phyloP scores from a whole-genome alignment of 2,888 invertebrate species.

The Leucophora obtusa region DNA sequence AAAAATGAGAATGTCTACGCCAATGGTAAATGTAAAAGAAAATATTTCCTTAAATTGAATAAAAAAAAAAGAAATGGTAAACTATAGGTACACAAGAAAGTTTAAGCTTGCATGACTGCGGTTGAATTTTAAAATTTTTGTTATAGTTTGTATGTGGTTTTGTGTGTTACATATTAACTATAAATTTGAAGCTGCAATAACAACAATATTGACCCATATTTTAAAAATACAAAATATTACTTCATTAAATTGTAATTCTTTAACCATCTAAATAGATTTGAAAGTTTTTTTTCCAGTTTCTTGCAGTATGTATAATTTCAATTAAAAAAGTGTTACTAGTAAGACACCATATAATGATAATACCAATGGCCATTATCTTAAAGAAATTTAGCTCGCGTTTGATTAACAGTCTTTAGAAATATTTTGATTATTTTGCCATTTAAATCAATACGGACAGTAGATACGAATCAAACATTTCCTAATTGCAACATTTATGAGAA shows the following conservation, averaged over 20 bases:
- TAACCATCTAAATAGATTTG: neutral
- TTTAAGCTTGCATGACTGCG: conserved; percentile 47
- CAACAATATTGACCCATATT: conserved; percentile 39
- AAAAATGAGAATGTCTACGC: no score
- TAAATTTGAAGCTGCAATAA: neutral
- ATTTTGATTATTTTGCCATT: conserved; percentile 21
- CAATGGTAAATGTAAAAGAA: conserved; percentile 9
- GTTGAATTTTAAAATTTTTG: conserved; percentile 21
- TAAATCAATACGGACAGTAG: conserved; percentile 15
- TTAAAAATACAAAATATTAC: neutral
- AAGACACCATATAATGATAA: conserved; percentile 18
- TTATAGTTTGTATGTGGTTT: conserved; percentile 34
- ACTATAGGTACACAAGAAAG: no score
- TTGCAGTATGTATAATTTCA: neutral
- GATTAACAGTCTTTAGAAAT: conserved; percentile 28
- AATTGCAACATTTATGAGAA: conserved; percentile 33
- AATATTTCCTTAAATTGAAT: conserved; percentile 1
- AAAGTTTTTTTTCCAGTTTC: neutral
- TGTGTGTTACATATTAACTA: neutral
- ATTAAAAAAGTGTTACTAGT: conserved; percentile 41
- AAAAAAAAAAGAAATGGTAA: conserved; percentile 1
- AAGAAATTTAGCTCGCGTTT: conserved; percentile 31
- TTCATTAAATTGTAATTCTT: neutral
- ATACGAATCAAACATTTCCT: conserved; percentile 12
- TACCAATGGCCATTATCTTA: neutral